Base-by-base conservation (phyloP, 2,797 vertebrate genomes). In the Euphonia xanthogaster region DNA sequence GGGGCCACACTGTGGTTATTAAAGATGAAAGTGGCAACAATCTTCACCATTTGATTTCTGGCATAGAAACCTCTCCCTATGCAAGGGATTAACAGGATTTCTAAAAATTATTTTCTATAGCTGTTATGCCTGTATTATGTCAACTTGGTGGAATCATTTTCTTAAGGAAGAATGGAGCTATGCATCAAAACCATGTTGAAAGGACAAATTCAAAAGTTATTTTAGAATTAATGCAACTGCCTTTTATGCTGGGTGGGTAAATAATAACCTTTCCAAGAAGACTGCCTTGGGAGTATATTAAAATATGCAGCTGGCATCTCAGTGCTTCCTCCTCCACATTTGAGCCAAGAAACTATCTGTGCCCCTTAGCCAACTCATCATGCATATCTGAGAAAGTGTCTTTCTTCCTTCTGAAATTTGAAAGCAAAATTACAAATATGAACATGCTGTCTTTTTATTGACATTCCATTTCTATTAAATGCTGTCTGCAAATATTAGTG, bases 21-120 rank as follows among this genome's bases (percentile, higher is more conserved):
- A 91, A 94, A 93, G 74, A 92, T 82, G 53, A 95, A 89, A 93
- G 65, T 93, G 58, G 48, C n/a, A 91, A 67, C 50, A 63, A 45
- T 48, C 54, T 88, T 78, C 78, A 79, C 47, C 33, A 53, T 73
- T 88, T 81, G 39, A 71, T 73, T 93, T 57, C 53, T 96, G 61
- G 50, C 61, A 93, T 15, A 74, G 74, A 47, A 90, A 76, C 60
- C 60, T 62, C 21, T 80, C 27, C 57, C 16, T 67, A 0, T 67
- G 40, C 28, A 86, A 91, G n/a, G n/a, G 53, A 88, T 91, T 76
- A 74, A 50, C 65, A 60, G 7, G 57, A 70, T 31, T 88, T 87
- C 77, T 60, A 17, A 6, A 50, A 85, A 90, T 54, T 90, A 61
- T 85, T 92, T 95, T 92, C 70, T 55, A 24, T 31, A 82, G 50